Evolutionary conservation across 53 echinoderm and acorn worm species (phyloP).

Genomic region (Luidia sarsii): DNA sequence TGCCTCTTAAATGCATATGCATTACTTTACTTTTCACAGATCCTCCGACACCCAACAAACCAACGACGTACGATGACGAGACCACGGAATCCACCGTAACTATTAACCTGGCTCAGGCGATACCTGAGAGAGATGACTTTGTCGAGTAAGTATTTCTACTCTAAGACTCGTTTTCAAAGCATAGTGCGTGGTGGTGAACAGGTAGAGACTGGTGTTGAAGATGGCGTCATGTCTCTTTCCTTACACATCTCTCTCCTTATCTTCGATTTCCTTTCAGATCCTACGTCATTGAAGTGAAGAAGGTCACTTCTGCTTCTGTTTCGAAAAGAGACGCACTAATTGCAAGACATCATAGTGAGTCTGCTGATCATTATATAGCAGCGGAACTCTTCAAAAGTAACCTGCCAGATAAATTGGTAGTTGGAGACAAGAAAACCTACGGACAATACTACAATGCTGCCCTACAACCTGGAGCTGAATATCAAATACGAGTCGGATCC

Average conservation of each 20-base stretch:
- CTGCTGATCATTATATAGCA: background rate
- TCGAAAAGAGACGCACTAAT: background rate
- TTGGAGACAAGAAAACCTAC: conserved; percentile 8
- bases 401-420: background rate
- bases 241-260: too few species aligned
- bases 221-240: background rate
- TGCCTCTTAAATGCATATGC: too few species aligned
- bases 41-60: background rate
- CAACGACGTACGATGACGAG: background rate
- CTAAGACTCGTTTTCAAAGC: too few species aligned
- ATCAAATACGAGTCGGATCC: conserved; percentile 12
- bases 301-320: background rate
- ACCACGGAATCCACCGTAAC: background rate
- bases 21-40: background rate
- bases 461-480: background rate
- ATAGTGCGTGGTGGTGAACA: too few species aligned
- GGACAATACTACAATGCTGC: conserved; percentile 26
- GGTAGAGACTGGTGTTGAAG: too few species aligned
- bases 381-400: background rate
- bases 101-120: background rate
- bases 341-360: background rate
- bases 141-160: too few species aligned
- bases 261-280: too few species aligned
- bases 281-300: background rate
- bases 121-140: background rate